Percentiles rank a stretch among this genome's conserved stretches.
These are phyloP conservation scores for Pseudomyrmex cubaensis DNA, from an alignment of 1,140 invertebrate species.

Conservation along the genomic window DNA sequence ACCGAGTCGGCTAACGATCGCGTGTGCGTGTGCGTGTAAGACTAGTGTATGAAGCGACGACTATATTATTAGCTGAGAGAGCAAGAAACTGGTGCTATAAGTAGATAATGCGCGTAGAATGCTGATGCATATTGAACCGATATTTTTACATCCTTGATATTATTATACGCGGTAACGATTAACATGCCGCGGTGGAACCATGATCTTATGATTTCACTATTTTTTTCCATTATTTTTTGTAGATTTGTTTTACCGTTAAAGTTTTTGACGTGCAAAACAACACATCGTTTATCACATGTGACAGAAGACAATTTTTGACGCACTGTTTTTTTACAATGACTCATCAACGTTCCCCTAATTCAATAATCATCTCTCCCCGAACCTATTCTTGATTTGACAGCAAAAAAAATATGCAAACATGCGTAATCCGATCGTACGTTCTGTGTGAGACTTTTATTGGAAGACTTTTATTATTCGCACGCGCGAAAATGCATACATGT, in stretches of 20 bases:
- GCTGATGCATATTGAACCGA: not conserved
- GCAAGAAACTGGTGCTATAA: not conserved
- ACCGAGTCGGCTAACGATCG: not conserved
- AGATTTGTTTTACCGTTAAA: no score
- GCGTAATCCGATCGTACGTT: not conserved
- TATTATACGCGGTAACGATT: not conserved
- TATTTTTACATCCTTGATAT: not conserved
- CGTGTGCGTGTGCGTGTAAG: not conserved
- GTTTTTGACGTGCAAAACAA: no score
- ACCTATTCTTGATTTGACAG: no score
- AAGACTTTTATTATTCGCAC: not conserved
- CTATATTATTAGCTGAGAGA: conserved; percentile 36
- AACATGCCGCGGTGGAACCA: no score
- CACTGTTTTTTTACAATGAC: no score
- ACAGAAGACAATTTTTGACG: no score
- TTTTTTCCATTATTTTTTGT: no score
- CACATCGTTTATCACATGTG: no score
- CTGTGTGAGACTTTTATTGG: not conserved
- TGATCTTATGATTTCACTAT: not conserved
- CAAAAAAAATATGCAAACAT: no score
- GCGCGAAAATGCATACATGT: conserved; percentile 30
- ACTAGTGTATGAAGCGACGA: not conserved
- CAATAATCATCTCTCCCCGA: no score
- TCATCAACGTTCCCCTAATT: no score
- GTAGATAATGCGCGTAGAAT: not conserved